Base-by-base conservation (phyloP, 2,113 vertebrate species). In the Athene noctua region DNA sequence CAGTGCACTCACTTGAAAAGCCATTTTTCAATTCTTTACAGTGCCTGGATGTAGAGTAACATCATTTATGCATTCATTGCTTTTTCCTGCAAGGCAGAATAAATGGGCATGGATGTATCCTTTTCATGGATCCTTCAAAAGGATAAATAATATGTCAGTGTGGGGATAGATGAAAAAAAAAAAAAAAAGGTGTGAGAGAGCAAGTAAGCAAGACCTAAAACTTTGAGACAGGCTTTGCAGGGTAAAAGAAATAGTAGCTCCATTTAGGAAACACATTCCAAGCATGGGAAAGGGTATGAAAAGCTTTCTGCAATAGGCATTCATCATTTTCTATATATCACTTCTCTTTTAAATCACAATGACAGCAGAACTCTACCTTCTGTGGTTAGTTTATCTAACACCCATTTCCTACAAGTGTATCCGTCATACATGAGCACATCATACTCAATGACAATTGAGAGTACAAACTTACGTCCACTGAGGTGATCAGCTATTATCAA, bases 41-140 rank as follows among this genome's bases (percentile, higher is more conserved):
- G 34, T 52, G 44, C 38, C 44, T 86, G 3, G 0, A 75, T 15
- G 15, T 67, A 81, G 26, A 74, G 80, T 74, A 96, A 91, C 44
- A 79, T 81, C n/a, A 80, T 86, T 92, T 91, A 90, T 75, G 61
- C 52, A 94, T 92, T 92, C 80, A 94, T n/a, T 92, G 80, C 40
- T 90, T 96, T 92, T 86, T 84, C 52, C 90, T 94, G 59, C 52
- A 78, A 94, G 68, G 80, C 83, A 95, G 73, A 86, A 84, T 57
- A 93, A 75, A 94, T 51, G 25, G 80, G 30, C 57, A 75, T 44
- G 73, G 51, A 79, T 59, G 52, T 38, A 90, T 67, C 67, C 63
- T 86, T 80, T 78, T 55, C 75, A 63, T n/a, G 34, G 85, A 75
- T 84, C 36, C 80, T 92, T 96, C 72, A 87, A 84, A 95, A 75